Base-by-base conservation (phyloP, 2,113 vertebrate genomes). In the Semnornis frantzii region DNA sequence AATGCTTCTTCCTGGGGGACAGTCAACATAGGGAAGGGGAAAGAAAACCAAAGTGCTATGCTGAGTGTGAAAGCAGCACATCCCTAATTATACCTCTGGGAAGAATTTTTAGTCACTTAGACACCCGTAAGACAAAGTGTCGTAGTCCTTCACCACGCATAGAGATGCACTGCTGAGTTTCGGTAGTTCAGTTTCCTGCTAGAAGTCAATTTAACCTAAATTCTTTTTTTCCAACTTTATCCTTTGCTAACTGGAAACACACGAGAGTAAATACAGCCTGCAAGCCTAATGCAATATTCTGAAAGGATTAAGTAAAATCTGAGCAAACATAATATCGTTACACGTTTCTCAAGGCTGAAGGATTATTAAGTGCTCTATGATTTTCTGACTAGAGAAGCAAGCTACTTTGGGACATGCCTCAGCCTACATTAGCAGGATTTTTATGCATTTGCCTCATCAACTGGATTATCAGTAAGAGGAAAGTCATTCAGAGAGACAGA, bases 221-320 rank as follows among this genome's bases (percentile, higher is more conserved):
- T 78, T 83, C 68, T 20, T 89, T 77, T 85, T 42, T 65, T 24
- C 28, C 62, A 81, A 5, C 71, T 64, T 89, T 39, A 91, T 95
- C 89, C 73, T 89, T 85, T 77, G 25, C 46, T 85, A 87, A 63
- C 71, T 89, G 74, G 85, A 83, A 96, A 92, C 63, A 75, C 77
- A 70, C 37, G 55, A 81, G 83, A 90, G 89, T 92, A 96, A 97
- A 94, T 76, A 95, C 16, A 87, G 65, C 60, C 68, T 85, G 46
- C 58, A 19, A 71, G 72, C 44, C 71, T 95, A 93, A 92, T 92
- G 65, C 74, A 96, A 42, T 89, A 92, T 94, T 93, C 96, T 83
- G 89, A 95, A 90, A 96, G 90, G 87, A 96, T 97, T 96, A 96
- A 95, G 75, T 37, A 84, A 90, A 92, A 87, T 88, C 77, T 94